These are phyloP conservation scores for Dysmachus trigonus DNA, from an alignment of 2,888 invertebrate species.

Conservation along the genomic window DNA sequence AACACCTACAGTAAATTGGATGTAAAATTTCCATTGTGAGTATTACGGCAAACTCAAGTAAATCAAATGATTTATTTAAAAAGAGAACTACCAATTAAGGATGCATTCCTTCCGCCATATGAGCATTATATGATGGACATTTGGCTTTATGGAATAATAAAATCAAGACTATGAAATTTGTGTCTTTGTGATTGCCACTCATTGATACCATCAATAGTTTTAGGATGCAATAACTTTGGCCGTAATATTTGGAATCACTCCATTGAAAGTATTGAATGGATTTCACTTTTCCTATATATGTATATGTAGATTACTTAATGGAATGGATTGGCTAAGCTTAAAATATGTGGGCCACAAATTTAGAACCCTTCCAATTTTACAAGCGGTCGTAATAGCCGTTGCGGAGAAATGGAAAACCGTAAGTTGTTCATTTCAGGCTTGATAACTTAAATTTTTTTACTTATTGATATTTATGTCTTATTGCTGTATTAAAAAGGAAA, in stretches of 20 bases:
- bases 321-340: background rate
- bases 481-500: background rate
- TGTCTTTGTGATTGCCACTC: background rate
- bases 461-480: background rate
- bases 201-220: background rate
- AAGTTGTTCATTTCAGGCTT: background rate
- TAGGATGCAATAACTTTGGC: background rate
- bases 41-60: background rate
- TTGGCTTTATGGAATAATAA: background rate
- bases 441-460: background rate
- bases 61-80: background rate
- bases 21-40: background rate
- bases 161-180: background rate
- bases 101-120: background rate
- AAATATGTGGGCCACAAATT: background rate
- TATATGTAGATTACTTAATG: background rate
- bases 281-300: background rate
- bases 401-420: background rate
- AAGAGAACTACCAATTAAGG: background rate
- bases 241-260: background rate
- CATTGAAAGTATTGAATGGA: background rate
- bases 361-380: background rate
- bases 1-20: background rate
- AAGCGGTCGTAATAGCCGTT: background rate
- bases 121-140: background rate